These are phyloP conservation scores for Aphelenchoides fujianensis DNA, from an alignment of 1,140 invertebrate genomes.

Conservation along the genomic window DNA sequence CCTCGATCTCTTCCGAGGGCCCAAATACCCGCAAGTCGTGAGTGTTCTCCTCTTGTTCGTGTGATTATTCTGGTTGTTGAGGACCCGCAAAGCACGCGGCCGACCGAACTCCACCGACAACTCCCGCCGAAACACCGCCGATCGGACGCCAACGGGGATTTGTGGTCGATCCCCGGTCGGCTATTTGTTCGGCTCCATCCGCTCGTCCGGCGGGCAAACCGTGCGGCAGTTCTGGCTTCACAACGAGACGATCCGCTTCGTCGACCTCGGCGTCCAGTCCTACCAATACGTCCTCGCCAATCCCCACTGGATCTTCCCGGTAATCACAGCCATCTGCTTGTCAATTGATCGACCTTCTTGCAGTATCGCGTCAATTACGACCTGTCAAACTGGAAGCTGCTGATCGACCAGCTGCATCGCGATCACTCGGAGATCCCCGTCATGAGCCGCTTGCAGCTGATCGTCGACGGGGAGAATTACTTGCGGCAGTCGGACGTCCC, in stretches of 20 bases:
- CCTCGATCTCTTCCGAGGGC: background rate
- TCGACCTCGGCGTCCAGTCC: constrained; percentile 53
- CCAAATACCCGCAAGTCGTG: background rate
- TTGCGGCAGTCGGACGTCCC: constrained; percentile 52
- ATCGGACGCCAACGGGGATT: background rate
- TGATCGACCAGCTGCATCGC: constrained; percentile 54
- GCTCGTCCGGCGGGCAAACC: constrained; percentile 50
- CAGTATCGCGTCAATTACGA: constrained; percentile 60
- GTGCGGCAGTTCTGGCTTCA: constrained; percentile 60
- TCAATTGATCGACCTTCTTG: too few species aligned
- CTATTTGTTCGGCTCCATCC: constrained; percentile 48
- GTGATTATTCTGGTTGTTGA: background rate
- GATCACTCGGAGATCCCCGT: constrained; percentile 55
- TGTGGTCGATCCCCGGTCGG: constrained; percentile 56
- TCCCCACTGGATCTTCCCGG: constrained; percentile 59
- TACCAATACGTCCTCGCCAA: constrained; percentile 54
- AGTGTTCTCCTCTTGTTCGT: background rate
- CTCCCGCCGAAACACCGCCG: background rate
- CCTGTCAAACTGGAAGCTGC: constrained; percentile 54
- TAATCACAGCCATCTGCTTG: too few species aligned
- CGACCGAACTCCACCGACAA: constrained; percentile 6
- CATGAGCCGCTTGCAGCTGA: constrained; percentile 58
- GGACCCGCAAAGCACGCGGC: background rate
- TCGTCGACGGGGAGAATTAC: constrained; percentile 57
- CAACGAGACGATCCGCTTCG: constrained; percentile 56